phyloP scores from a whole-genome alignment of 2,888 invertebrate genomes.

The Epistrophe eligans region DNA sequence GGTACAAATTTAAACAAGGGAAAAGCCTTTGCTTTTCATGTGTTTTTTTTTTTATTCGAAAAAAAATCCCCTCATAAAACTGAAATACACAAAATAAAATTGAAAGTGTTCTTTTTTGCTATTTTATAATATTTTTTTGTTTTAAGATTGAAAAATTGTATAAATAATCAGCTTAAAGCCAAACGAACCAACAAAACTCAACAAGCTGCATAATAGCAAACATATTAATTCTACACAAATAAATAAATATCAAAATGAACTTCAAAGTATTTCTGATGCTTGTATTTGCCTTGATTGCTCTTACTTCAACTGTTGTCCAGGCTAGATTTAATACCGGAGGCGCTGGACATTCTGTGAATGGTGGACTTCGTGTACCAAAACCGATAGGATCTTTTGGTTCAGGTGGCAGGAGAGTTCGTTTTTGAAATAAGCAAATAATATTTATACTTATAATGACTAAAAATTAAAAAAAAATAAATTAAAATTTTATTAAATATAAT shows the following conservation, averaged over 20 bases:
- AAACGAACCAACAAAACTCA: neutral
- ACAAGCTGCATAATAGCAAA: neutral
- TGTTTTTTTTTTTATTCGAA: neutral
- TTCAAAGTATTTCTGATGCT: constrained; percentile 6
- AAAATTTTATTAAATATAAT: no score
- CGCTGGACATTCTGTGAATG: neutral
- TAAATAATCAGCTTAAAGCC: neutral
- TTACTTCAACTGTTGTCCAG: neutral
- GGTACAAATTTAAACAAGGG: no score
- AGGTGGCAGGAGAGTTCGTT: neutral
- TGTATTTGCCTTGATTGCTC: constrained; percentile 10
- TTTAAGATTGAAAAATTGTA: neutral
- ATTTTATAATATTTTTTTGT: neutral
- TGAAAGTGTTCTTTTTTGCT: neutral
- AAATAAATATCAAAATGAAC: constrained; percentile 6
- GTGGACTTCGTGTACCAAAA: neutral
- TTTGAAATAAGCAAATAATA: neutral
- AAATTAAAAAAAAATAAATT: no score
- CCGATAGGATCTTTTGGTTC: neutral
- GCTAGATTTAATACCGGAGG: constrained; percentile 7
- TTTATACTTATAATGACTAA: neutral
- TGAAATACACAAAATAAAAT: neutral
- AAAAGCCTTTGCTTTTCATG: no score
- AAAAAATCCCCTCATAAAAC: neutral
- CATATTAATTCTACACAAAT: neutral